phyloP scores from a whole-genome alignment of 1,140 invertebrate genomes.

The Odontomachus brunneus region DNA sequence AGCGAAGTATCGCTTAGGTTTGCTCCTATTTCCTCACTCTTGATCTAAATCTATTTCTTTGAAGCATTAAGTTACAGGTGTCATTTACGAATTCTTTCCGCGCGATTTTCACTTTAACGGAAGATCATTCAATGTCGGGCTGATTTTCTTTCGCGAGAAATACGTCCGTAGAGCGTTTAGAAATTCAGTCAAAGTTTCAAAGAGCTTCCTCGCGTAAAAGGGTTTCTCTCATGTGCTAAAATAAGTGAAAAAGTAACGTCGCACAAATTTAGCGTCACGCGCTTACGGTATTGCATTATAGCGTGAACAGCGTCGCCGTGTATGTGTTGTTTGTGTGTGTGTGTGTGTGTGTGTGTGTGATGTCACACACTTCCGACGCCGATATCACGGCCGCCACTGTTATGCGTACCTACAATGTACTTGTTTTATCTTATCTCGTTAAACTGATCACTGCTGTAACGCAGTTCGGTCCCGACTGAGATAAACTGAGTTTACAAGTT shows the following conservation, averaged over 20 bases:
- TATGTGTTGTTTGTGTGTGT: background rate
- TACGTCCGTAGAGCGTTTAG: no score
- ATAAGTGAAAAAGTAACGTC: background rate
- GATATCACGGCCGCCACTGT: conserved; percentile 20
- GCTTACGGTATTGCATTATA: background rate
- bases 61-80: no score
- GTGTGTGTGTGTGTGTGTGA: background rate
- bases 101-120: no score
- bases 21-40: background rate
- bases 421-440: conserved; percentile 35
- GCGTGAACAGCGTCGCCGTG: background rate
- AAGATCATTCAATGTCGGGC: no score
- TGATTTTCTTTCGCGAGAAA: no score
- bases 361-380: background rate
- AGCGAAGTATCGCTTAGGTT: conserved; percentile 93
- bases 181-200: no score
- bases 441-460: conserved; percentile 5
- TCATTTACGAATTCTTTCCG: no score
- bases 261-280: background rate
- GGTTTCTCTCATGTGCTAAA: no score
- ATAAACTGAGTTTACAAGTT: conserved; percentile 23
- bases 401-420: conserved; percentile 44
- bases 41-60: no score
- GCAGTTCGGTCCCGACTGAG: conserved; percentile 41
- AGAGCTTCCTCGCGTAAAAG: no score